Evolutionary conservation across 2,888 invertebrate species (phyloP).

Genomic region (Drosophila monieri): DNA sequence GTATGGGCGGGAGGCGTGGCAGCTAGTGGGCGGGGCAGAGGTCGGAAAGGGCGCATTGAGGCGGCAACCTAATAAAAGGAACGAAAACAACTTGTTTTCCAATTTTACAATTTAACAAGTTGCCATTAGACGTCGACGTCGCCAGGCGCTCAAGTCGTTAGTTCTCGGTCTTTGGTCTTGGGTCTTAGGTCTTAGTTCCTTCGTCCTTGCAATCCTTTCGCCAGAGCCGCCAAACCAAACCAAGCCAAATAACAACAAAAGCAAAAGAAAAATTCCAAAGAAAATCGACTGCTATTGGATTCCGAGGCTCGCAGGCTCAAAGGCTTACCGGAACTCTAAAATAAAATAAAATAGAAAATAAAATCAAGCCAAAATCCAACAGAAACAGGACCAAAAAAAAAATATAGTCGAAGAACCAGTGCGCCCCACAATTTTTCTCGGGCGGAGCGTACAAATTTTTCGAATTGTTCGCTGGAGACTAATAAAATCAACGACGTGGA

Average conservation of each 20-base stretch:
- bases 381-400: conserved; percentile 44
- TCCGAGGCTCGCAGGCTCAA: conserved; percentile 52
- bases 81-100: conserved; percentile 83
- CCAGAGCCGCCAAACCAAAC: conserved; percentile 40
- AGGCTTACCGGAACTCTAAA: conserved; percentile 43
- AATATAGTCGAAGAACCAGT: conserved; percentile 8
- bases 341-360: conserved; percentile 38
- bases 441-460: conserved; percentile 80
- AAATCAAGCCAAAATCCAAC: conserved; percentile 43
- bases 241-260: conserved; percentile 45
- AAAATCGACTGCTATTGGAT: conserved; percentile 79
- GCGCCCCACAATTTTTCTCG: conserved; percentile 62
- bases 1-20: background rate
- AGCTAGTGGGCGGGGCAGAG: conserved; percentile 36
- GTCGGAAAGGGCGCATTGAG: conserved; percentile 62
- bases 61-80: conserved; percentile 81
- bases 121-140: conserved; percentile 68
- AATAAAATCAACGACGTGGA: conserved; percentile 84
- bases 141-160: conserved; percentile 57
- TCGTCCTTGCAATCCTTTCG: conserved; percentile 69
- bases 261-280: conserved; percentile 66
- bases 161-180: conserved; percentile 47
- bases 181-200: conserved; percentile 8
- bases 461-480: conserved; percentile 84
- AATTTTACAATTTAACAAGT: conserved; percentile 83